Evolutionary conservation across 37 sponge, comb jelly and placozoan species (phyloP).

Genomic region (Aphrocallistes beatrix): DNA sequence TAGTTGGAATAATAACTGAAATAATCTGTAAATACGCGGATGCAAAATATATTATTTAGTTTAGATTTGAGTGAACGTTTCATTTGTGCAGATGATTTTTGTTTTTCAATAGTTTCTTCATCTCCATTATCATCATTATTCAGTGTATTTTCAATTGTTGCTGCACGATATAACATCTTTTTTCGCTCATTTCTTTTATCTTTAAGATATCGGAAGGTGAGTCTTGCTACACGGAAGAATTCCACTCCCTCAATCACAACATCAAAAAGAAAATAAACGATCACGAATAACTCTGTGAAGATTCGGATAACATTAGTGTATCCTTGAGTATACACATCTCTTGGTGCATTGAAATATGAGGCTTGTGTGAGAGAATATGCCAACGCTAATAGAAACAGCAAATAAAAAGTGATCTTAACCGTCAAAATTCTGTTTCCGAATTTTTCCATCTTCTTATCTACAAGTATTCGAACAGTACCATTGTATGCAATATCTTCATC

Average conservation of each 20-base stretch:
- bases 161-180: not conserved
- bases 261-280: not conserved
- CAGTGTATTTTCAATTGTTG: not conserved
- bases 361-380: not conserved
- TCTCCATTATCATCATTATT: not conserved
- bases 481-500: slow-evolving; percentile 8
- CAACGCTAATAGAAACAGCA: not conserved
- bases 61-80: not conserved
- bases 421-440: not conserved
- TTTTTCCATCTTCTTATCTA: not conserved
- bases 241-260: not conserved
- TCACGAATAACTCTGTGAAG: not conserved
- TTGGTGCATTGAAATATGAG: not conserved
- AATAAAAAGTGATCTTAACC: not conserved
- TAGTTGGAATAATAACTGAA: slow-evolving; percentile 1
- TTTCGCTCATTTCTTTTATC: not conserved
- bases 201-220: not conserved
- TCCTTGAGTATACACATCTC: not conserved
- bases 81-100: too few relatives aligned
- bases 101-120: too few relatives aligned
- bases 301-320: not conserved
- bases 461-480: not conserved
- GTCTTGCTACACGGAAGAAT: not conserved
- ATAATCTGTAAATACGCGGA: not conserved
- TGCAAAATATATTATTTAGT: not conserved